phyloP scores from a whole-genome alignment of 2,797 vertebrate genomes.

The Cuculus canorus region DNA sequence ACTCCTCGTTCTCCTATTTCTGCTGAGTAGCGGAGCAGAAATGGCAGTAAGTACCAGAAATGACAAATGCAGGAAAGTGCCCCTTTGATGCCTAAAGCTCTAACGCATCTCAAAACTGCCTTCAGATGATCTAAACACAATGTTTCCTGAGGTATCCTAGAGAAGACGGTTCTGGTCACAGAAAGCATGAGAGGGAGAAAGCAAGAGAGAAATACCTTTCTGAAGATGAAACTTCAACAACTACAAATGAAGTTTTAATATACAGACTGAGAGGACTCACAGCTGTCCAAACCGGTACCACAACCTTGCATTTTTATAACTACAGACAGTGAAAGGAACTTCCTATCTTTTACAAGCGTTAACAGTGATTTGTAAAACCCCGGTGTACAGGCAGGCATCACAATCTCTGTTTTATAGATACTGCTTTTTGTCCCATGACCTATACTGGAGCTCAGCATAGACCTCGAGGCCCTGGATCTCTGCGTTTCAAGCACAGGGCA shows the following conservation, averaged over 20 bases:
- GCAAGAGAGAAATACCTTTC: neutral
- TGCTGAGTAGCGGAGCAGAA: neutral
- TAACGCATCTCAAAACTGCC: neutral
- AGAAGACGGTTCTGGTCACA: neutral
- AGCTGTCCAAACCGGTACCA: neutral
- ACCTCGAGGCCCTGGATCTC: neutral
- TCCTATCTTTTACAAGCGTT: neutral
- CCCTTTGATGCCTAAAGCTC: neutral
- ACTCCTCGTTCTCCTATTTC: neutral
- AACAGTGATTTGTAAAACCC: neutral
- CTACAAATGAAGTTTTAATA: neutral
- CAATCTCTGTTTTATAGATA: fast-evolving
- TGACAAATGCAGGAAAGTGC: neutral
- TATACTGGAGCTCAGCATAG: neutral
- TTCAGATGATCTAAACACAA: neutral
- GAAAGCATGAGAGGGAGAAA: neutral
- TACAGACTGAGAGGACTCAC: neutral
- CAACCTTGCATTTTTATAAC: neutral
- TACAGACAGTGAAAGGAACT: neutral
- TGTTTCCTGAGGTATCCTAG: neutral
- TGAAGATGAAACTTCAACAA: neutral
- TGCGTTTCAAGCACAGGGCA: neutral
- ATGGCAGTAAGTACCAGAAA: neutral
- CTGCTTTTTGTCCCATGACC: neutral
- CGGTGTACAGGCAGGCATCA: neutral